Evolutionary conservation across 2,113 vertebrate species (phyloP).

Genomic region (Ahaetulla prasina): DNA sequence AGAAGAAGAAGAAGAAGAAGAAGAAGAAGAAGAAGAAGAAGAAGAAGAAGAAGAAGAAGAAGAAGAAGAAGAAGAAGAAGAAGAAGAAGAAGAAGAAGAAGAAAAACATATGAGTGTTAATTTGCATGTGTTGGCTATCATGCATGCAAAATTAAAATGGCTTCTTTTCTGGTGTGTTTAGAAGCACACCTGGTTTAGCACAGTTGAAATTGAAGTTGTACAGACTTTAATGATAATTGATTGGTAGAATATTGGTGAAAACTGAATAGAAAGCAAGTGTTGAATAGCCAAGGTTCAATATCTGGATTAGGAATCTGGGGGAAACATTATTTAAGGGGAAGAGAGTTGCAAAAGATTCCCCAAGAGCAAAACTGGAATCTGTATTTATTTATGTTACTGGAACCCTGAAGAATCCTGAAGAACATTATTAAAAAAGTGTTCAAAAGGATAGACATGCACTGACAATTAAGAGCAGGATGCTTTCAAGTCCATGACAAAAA

Average conservation of each 20-base stretch:
- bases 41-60: not conserved
- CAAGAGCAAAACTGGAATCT: not conserved
- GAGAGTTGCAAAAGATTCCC: not conserved
- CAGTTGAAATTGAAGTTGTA: not conserved
- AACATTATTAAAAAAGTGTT: not conserved
- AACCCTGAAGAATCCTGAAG: not conserved
- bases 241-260: not conserved
- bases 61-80: not conserved
- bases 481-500: not conserved
- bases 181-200: not conserved
- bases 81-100: too few species aligned
- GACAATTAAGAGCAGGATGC: not conserved
- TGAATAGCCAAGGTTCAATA: not conserved
- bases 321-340: not conserved
- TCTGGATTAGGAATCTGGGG: not conserved
- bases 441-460: not conserved
- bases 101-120: not conserved
- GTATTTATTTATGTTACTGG: not conserved
- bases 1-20: not conserved
- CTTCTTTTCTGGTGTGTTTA: not conserved
- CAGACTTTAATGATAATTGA: not conserved
- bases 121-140: slow-evolving; percentile 1
- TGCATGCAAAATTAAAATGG: slow-evolving; percentile 5
- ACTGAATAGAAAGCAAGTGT: not conserved
- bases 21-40: not conserved